phyloP scores from a whole-genome alignment of 2,797 vertebrate genomes.

The Sphenopsis melanotis region DNA sequence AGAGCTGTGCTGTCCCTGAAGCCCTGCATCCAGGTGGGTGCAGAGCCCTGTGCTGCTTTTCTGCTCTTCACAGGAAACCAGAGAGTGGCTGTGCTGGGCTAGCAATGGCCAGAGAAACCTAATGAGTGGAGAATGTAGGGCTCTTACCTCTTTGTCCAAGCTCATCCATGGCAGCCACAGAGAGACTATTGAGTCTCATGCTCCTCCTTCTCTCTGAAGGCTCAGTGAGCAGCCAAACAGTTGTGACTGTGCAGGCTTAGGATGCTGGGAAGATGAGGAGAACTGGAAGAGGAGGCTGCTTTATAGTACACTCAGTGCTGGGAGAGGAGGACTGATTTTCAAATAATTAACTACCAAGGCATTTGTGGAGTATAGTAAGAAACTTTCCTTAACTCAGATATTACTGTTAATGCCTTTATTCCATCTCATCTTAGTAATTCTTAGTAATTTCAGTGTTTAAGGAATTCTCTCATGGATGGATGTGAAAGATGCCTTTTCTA shows the following conservation, averaged over 20 bases:
- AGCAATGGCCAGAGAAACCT: neutral
- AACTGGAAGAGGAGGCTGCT: neutral
- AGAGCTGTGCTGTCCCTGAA: neutral
- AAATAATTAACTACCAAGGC: neutral
- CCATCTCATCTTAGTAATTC: neutral
- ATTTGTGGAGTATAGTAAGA: neutral
- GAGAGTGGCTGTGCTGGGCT: neutral
- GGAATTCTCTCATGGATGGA: neutral
- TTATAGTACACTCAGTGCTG: neutral
- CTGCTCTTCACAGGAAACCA: neutral
- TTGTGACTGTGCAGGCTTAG: neutral
- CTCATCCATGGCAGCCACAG: neutral
- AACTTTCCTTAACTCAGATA: neutral
- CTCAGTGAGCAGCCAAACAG: neutral
- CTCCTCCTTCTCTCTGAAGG: neutral
- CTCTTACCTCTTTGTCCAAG: neutral
- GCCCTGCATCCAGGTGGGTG: neutral
- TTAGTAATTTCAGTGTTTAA: neutral
- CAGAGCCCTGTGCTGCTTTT: neutral
- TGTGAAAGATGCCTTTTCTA: neutral
- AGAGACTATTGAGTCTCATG: rapidly evolving
- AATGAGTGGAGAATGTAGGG: neutral
- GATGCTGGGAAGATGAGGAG: neutral
- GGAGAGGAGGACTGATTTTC: neutral
- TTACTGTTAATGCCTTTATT: neutral